Conservation (phyloP, 2,113 vertebrate species). For the Neoarius graeffei region DNA sequence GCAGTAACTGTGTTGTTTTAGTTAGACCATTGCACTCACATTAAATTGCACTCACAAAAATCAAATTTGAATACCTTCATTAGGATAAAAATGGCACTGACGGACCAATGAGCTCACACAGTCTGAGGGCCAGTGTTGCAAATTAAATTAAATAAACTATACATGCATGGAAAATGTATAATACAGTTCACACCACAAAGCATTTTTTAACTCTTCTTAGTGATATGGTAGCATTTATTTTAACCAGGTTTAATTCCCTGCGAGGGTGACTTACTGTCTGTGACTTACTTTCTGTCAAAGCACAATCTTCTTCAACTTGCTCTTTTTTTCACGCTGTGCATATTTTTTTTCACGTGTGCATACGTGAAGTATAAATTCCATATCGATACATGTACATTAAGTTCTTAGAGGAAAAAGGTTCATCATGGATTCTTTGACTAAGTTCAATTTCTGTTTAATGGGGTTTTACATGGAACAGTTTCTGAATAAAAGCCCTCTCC, state of each 20-base stretch:
- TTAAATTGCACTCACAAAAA: neutral
- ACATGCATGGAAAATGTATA: neutral
- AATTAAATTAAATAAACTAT: neutral
- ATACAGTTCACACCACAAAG: neutral
- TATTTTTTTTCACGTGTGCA: neutral
- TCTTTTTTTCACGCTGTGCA: conserved; percentile 7
- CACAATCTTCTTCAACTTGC: neutral
- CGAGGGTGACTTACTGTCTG: neutral
- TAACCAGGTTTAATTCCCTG: neutral
- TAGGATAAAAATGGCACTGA: conserved; percentile 17
- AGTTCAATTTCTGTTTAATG: neutral
- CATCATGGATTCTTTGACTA: neutral
- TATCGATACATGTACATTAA: neutral
- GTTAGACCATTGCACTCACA: conserved; percentile 32
- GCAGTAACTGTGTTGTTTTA: conserved; percentile 33
- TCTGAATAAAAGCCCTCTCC: neutral
- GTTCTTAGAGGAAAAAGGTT: neutral
- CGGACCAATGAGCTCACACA: conserved; percentile 7
- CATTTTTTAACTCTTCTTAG: neutral
- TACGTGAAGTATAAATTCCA: neutral
- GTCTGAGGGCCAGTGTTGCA: neutral
- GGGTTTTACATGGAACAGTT: neutral
- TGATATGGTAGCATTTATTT: neutral
- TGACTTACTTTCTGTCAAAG: neutral
- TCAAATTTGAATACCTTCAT: conserved; percentile 31